Evolutionary conservation across 2,888 invertebrate species (phyloP), one percentile per base, ranked within the genome.

Genomic region (Dasysyrphus tricinctus): DNA sequence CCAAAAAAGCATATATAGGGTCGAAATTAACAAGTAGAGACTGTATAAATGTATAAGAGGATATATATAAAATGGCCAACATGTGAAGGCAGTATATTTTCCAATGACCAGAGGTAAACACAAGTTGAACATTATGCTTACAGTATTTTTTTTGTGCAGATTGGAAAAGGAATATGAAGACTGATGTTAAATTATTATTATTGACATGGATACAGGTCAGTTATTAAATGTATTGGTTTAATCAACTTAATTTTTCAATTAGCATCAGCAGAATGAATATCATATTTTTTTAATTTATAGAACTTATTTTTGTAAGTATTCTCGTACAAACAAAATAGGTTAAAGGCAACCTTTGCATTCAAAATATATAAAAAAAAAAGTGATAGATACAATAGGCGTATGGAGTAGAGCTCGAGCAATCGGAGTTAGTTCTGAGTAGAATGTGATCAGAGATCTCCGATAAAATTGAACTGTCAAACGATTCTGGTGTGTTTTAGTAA

Each of bases 1-100:
- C 29, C 54, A 56, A 47, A 47, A 65, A 65, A 34, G 54, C 69
- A 69, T 67, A 69, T 67, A 79, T 47, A 42, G 73, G 32, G 32
- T 54, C 29, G 12, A 37, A 63, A 70, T 61, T 67, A 63, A 37
- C 19, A 63, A 78, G 32, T 57, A 78, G 32, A 39, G 29, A 34
- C 54, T 65, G 39, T 61, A 51, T 49, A 16, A 32, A 47, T 47
- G 5, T 34, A 59, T 54, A 24, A 56, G 7, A 51, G 32, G 3
- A n/a, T 67, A 54, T 67, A 24, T 24, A 24, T 24, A 3, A 2
- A 51, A 67, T 24, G 16, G 29, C 37, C 37, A 24, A 34, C 56
- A 42, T n/a, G 61, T 44, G n/a, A 29, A 51, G n/a, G 42, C 42
- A 49, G 37, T 54, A 24, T 24, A 39, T 37, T 9, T 9, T 8